Percentiles rank a stretch among this genome's conserved stretches.
Conservation (phyloP, 2,888 invertebrate species). For the Drymonia ruficornis region DNA sequence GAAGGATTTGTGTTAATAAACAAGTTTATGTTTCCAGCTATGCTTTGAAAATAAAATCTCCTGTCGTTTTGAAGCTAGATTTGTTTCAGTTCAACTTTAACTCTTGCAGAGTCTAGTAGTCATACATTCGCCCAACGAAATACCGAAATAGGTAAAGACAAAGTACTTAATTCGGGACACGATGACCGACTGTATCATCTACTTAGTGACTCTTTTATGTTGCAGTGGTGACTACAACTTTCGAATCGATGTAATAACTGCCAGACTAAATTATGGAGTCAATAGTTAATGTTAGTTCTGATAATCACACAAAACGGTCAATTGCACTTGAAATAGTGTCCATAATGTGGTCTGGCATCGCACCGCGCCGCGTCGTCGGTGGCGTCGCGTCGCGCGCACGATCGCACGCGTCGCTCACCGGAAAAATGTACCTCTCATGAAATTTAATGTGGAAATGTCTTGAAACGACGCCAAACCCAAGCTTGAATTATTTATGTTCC, state of each 20-base stretch:
- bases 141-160: too few relatives aligned
- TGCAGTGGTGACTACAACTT: not conserved
- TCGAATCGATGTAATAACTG: too few relatives aligned
- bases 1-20: constrained; percentile 17
- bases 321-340: constrained; percentile 50
- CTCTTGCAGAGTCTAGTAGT: too few relatives aligned
- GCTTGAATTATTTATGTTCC: constrained; percentile 81
- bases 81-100: too few relatives aligned
- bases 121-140: too few relatives aligned
- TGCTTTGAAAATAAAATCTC: not conserved
- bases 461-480: constrained; percentile 82
- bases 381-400: constrained; percentile 41
- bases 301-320: constrained; percentile 49
- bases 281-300: constrained; percentile 6
- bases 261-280: not conserved
- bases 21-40: not conserved
- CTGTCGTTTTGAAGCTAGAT: too few relatives aligned
- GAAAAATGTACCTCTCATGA: constrained; percentile 83
- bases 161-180: too few relatives aligned
- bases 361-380: constrained; percentile 12
- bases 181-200: too few relatives aligned
- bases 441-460: constrained; percentile 84
- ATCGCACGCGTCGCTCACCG: constrained; percentile 57
- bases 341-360: constrained; percentile 12
- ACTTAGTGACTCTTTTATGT: too few relatives aligned